Conservation (phyloP, 2,797 vertebrate species). For the Poeciliopsis turneri region DNA sequence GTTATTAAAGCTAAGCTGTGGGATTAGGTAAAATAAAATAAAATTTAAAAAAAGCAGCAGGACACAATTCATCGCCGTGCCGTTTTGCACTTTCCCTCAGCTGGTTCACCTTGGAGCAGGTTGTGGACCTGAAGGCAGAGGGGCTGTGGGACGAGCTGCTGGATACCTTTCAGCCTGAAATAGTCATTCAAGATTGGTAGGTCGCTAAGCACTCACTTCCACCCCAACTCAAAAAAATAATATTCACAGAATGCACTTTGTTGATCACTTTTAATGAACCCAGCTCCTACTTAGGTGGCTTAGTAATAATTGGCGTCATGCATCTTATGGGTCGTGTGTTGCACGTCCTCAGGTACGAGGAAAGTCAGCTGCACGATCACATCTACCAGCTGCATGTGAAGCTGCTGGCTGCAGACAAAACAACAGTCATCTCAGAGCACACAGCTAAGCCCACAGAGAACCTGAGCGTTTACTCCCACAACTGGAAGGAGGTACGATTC, state of each 20-base stretch:
- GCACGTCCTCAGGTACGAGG: conserved; percentile 82
- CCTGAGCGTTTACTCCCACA: conserved; percentile 69
- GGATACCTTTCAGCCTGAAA: conserved; percentile 84
- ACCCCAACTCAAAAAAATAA: background rate
- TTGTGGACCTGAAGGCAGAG: conserved; percentile 84
- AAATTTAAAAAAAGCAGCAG: fast-evolving
- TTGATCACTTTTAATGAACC: background rate
- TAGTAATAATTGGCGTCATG: background rate
- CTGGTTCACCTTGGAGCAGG: conserved; percentile 88
- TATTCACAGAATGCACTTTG: no score
- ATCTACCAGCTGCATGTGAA: conserved; percentile 86
- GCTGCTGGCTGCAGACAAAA: conserved; percentile 81
- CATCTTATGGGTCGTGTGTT: background rate
- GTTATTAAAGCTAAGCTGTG: background rate
- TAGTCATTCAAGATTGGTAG: conserved; percentile 85
- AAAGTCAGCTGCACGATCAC: conserved; percentile 80
- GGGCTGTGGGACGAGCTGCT: conserved; percentile 87
- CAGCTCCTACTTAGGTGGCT: background rate
- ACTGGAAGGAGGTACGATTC: conserved; percentile 80
- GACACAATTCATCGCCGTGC: background rate
- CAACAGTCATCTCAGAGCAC: conserved; percentile 80
- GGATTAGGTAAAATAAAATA: background rate
- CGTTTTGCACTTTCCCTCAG: conserved; percentile 59
- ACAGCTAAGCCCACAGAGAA: conserved; percentile 66
- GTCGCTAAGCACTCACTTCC: conserved; percentile 21